Evolutionary conservation across 1,140 invertebrate genomes (phyloP).

Genomic region (Drosophila pruinosa): DNA sequence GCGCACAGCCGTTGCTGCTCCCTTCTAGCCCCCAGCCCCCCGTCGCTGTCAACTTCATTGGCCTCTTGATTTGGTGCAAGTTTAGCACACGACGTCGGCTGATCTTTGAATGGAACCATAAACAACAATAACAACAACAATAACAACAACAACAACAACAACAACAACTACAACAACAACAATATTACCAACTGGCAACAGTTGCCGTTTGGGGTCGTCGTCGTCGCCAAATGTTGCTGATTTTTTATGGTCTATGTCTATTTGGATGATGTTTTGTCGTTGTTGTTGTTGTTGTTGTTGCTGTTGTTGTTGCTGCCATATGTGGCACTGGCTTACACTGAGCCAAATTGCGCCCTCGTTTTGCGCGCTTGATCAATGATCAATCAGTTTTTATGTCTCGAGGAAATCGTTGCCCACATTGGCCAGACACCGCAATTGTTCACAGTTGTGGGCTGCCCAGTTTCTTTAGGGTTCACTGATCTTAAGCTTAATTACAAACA

Average conservation of each 20-base stretch:
- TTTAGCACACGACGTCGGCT: constrained; percentile 45
- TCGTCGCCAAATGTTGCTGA: constrained; percentile 39
- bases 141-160: constrained; percentile 11
- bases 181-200: constrained; percentile 19
- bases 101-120: constrained; percentile 55
- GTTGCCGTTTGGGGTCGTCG: constrained; percentile 30
- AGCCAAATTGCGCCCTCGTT: constrained; percentile 16
- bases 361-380: constrained; percentile 44
- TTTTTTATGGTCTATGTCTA: constrained; percentile 40
- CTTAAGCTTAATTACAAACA: neutral
- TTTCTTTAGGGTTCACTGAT: constrained; percentile 41
- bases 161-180: constrained; percentile 9
- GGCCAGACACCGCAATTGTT: constrained; percentile 20
- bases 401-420: constrained; percentile 44
- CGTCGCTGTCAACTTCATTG: constrained; percentile 6
- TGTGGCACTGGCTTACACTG: constrained; percentile 38
- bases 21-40: no score
- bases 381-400: constrained; percentile 24
- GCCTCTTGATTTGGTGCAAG: constrained; percentile 46
- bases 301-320: constrained; percentile 31
- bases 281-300: constrained; percentile 12
- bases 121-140: constrained; percentile 11
- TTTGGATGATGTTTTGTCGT: constrained; percentile 20
- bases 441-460: constrained; percentile 18
- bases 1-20: no score